Evolutionary conservation across 2,888 invertebrate species (phyloP), one percentile per base, ranked within the genome.

Genomic region (Synanthedon andrenaeformis): DNA sequence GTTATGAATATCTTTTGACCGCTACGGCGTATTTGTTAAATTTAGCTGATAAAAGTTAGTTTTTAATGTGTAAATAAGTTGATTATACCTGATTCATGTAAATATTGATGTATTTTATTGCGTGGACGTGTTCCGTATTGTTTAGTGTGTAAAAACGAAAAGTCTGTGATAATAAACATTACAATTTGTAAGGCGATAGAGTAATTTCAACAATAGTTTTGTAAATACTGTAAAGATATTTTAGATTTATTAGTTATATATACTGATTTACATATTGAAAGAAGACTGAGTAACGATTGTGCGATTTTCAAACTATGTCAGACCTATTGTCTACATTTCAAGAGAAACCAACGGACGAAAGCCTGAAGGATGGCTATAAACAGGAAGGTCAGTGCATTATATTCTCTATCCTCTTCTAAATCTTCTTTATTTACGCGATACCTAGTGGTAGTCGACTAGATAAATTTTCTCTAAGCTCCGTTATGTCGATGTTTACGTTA

Each of bases 111-210:
- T 85, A 85, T 87, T 83, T 86, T 85, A 79, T 81, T 85, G 85
- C 82, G 87, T 87, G 88, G 87, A 86, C 85, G 85, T 88, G 88
- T 89, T 83, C 82, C 87, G 83, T 88, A 86, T 87, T 86, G 87
- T 87, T 70, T 78, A 73, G 72, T 88, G 84, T 8, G 35, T 35
- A 85, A 86, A 88, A 88, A 88, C 87, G 89, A 89, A 88, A 87
- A 87, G 88, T 89, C 89, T 89, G 89, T 89, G 89, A 89, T 89
- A 35, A 89, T 89, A 89, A 89, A 88, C 88, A 87, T 84, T 86
- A 86, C 78, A 69, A 87, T 19, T 19, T 49, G 23, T 49, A 19
- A 86, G 82, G 76, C 81, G 79, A 78, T 87, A 87, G 77, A 77
- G 70, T 83, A 84, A 80, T 83, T 84, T 83, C 79, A 79, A 82